Conservation (phyloP, 2,888 invertebrate species). For the Rhingia rostrata region DNA sequence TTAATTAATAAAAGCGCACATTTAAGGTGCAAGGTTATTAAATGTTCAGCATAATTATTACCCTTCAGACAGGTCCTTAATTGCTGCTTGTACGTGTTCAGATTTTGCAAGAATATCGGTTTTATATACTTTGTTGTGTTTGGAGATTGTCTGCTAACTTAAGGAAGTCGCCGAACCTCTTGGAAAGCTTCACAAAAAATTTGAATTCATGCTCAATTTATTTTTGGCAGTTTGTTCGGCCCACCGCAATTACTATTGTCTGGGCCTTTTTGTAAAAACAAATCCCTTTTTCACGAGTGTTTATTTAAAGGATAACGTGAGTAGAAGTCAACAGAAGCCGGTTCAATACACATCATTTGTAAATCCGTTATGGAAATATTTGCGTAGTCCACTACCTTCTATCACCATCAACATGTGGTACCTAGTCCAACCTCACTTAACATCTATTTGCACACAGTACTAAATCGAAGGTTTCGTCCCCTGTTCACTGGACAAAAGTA, state of each 20-base stretch:
- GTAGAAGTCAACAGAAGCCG: conserved; percentile 45
- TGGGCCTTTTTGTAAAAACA: conserved; percentile 31
- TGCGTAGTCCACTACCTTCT: conserved; percentile 19
- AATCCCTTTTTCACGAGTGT: conserved; percentile 43
- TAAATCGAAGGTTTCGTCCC: background rate
- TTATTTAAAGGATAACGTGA: conserved; percentile 49
- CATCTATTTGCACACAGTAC: conserved; percentile 31
- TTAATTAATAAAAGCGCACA: conserved; percentile 66
- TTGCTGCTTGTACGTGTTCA: conserved; percentile 51
- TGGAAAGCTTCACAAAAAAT: background rate
- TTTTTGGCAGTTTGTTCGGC: background rate
- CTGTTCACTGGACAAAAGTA: conserved; percentile 3
- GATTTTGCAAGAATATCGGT: conserved; percentile 38
- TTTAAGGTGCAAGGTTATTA: conserved; percentile 69
- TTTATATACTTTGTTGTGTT: background rate
- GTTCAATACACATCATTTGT: background rate
- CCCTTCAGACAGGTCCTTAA: conserved; percentile 62
- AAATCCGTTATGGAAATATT: conserved; percentile 64
- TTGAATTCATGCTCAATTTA: conserved; percentile 36
- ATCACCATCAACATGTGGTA: conserved; percentile 26
- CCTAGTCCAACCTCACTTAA: background rate
- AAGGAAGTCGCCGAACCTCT: background rate
- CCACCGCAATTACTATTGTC: conserved; percentile 37
- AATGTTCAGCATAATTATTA: conserved; percentile 65
- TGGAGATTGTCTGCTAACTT: background rate